A percentile compares a stretch with the other conserved stretches of the same genome.
Conservation (phyloP, 2,113 vertebrate genomes). For the Heterochromis multidens region DNA sequence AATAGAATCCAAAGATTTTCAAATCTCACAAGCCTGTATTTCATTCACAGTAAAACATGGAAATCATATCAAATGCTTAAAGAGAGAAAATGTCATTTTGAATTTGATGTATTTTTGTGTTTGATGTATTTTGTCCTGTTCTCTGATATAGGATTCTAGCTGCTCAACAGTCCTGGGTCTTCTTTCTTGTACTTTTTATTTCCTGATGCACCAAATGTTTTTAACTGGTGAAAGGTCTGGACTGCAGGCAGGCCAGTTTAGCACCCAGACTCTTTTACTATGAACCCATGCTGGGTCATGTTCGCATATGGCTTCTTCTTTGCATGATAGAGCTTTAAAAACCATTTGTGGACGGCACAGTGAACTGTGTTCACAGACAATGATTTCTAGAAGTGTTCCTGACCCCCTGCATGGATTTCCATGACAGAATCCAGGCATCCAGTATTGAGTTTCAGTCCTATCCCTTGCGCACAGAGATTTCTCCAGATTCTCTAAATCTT, state of each 20-base stretch:
- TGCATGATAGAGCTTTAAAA: neutral
- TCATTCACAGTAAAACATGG: neutral
- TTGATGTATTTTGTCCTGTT: no score
- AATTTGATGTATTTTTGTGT: no score
- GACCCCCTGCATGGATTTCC: neutral
- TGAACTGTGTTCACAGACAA: neutral
- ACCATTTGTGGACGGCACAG: neutral
- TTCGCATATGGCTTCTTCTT: neutral
- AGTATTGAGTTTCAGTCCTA: rapidly evolving
- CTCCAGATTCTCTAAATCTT: neutral
- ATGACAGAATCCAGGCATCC: neutral
- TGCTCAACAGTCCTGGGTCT: neutral
- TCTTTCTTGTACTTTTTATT: neutral
- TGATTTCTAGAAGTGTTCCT: neutral
- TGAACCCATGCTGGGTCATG: no score
- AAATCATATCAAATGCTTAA: neutral
- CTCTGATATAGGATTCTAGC: neutral
- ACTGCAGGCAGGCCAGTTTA: no score
- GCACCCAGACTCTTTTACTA: no score
- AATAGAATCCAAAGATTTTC: neutral
- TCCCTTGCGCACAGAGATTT: neutral
- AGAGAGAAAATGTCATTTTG: neutral
- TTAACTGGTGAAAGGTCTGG: no score
- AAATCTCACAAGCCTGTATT: neutral
- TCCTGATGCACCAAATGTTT: neutral